Conservation (phyloP, 2,113 vertebrate genomes). For the Beaufortia kweichowensis region DNA sequence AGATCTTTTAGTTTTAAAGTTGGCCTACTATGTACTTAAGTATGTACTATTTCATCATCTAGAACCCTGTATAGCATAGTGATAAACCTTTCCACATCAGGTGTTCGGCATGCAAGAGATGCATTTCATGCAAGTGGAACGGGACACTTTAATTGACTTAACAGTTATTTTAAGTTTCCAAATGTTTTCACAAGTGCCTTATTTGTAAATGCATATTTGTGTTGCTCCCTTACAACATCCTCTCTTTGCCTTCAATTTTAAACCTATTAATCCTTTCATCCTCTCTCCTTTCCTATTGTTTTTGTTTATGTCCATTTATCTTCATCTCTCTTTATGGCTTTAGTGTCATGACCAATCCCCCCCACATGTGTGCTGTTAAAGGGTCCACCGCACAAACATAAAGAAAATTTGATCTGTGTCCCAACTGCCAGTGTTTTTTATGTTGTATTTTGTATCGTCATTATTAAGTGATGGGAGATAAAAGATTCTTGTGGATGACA, state of each 20-base stretch:
- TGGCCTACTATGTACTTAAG: neutral
- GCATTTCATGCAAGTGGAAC: neutral
- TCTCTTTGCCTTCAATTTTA: neutral
- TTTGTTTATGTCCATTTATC: conserved; percentile 20
- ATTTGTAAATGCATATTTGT: conserved; percentile 8
- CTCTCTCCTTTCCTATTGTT: neutral
- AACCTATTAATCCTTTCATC: neutral
- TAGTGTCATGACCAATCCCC: conserved; percentile 27
- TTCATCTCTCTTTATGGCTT: neutral
- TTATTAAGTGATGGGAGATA: conserved; percentile 67
- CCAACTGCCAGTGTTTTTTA: conserved; percentile 60
- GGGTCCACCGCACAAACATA: conserved; percentile 8
- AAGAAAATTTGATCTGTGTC: conserved; percentile 35
- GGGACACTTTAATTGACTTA: neutral
- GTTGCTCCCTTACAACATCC: neutral
- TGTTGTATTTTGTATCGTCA: conserved; percentile 58
- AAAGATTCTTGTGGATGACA: conserved; percentile 60
- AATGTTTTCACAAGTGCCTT: conserved; percentile 35
- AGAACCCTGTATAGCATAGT: neutral
- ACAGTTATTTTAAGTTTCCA: conserved; percentile 8
- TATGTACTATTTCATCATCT: neutral
- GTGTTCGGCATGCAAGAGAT: neutral
- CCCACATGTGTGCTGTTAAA: conserved; percentile 6
- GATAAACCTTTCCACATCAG: neutral
- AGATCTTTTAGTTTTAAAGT: neutral